Conservation (phyloP, 2,113 vertebrate species). For the Diphyllodes magnificus region DNA sequence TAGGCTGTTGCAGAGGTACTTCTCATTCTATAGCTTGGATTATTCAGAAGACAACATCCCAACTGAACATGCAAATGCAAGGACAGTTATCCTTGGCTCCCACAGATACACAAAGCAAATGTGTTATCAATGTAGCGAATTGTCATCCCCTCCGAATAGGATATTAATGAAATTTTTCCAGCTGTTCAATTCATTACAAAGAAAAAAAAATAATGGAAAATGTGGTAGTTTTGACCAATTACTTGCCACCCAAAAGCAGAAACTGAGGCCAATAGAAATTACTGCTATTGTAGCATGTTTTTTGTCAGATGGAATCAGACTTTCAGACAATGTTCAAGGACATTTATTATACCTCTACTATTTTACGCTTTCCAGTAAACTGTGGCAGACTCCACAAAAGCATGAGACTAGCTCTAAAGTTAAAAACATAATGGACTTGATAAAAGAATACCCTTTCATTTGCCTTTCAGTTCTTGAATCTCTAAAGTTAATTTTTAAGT, state of each 20-base stretch:
- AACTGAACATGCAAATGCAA: neutral
- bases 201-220: neutral
- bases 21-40: neutral
- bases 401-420: neutral
- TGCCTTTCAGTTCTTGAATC: neutral
- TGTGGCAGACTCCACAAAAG: neutral
- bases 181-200: neutral
- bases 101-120: neutral
- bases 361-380: neutral
- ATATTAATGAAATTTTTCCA: neutral
- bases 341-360: neutral
- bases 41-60: neutral
- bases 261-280: neutral
- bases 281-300: neutral
- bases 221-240: neutral
- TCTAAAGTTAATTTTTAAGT: neutral
- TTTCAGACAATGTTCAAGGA: neutral
- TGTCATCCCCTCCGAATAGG: neutral
- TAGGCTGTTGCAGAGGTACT: neutral
- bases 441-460: neutral
- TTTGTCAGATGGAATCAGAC: neutral
- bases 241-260: neutral
- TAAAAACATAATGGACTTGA: neutral
- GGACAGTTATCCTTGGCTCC: neutral
- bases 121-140: neutral